Base-by-base conservation (phyloP, 2,888 invertebrate species). In the Meteorus cinctellus region DNA sequence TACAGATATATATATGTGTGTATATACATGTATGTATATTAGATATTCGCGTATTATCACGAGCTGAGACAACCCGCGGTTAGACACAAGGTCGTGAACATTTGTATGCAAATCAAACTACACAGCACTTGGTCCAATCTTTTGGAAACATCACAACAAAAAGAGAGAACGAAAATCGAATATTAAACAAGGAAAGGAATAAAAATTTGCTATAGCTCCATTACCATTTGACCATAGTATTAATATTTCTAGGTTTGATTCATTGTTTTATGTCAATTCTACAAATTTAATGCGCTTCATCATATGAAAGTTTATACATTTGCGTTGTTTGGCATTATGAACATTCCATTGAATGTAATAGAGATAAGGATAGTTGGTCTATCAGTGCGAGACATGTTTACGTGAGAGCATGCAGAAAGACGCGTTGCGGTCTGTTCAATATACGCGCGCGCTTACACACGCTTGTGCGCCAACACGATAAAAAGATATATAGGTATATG, bases 91-190 rank as follows among this genome's bases (percentile, higher is more conserved):
- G 85, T 82, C 86, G 83, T 78, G 81, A 79, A 82, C 83, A 84
- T 86, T 85, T 82, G 84, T 85, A 86, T 86, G 86, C 84, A 84
- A 86, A 86, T 85, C 81, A 74, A 67, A 79, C 31, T 45, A 55
- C 16, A 60, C 36, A 45, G 14, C 63, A 31, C 31, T 48, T 31
- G 48, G 65, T 65, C 51, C 63, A 72, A 45, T 51, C 65, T 19
- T 60, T n/a, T 63, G 19, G 27, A 51, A 65, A 72, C n/a, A 63
- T 72, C 34, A 51, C 3, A 31, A 65, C 19, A 65, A 29, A 60
- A 51, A 63, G 19, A 34, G 12, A 31, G 16, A 14, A 65, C 24
- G 36, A 72, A 72, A 14, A 41, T 29, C 41, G 41, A 41, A 41
- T 12, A 41, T 41, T 34, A 4, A 27, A 36, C 16, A 4, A n/a